phyloP scores from a whole-genome alignment of 1,140 invertebrate genomes.

The Oryctes rhinoceros region DNA sequence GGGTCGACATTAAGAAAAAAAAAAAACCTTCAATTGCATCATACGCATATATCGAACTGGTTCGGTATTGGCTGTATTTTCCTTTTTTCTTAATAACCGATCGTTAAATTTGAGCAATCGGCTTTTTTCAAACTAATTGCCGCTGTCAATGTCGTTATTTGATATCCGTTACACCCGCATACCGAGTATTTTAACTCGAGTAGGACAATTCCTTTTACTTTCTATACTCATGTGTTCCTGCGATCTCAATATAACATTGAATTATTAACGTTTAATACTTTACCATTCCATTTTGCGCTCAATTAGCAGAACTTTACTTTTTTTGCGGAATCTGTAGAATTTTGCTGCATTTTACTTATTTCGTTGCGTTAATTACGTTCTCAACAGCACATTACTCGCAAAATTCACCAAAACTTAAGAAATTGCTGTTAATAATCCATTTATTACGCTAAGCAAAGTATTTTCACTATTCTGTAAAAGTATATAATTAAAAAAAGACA shows the following conservation, averaged over 20 bases:
- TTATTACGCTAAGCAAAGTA: not conserved
- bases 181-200: not conserved
- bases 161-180: conserved; percentile 17
- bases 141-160: conserved; percentile 12
- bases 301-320: no score
- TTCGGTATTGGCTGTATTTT: not conserved
- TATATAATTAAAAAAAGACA: not conserved
- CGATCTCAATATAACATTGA: not conserved
- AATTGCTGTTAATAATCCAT: not conserved
- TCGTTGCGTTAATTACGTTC: no score
- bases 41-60: conserved; percentile 9
- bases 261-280: no score
- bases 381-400: not conserved
- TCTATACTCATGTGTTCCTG: not conserved
- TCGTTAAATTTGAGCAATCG: not conserved
- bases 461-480: no score
- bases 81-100: conserved; percentile 5
- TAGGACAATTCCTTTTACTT: not conserved
- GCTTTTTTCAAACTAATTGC: not conserved
- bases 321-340: no score
- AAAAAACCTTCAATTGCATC: conserved; percentile 30
- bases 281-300: no score
- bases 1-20: conserved; percentile 23
- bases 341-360: not conserved
- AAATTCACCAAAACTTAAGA: not conserved